A percentile compares a stretch with the other conserved stretches of the same genome.
Evolutionary conservation across 2,113 vertebrate species (phyloP).

Genomic region (Plecotus auritus): DNA sequence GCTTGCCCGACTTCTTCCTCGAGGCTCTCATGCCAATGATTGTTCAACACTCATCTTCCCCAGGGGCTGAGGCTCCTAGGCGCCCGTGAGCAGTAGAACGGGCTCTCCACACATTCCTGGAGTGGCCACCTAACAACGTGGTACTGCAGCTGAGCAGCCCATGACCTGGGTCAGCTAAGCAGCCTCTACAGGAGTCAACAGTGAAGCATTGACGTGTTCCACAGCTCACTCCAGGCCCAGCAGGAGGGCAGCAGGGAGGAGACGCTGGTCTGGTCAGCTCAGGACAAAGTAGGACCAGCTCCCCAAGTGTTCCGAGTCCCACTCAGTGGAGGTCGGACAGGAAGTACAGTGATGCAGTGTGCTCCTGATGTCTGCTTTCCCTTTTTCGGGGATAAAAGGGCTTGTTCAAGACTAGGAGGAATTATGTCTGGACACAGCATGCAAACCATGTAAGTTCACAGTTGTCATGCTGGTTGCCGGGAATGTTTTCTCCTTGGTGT

Average conservation of each 20-base stretch:
- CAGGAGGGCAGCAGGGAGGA: not conserved
- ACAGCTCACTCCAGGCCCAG: not conserved
- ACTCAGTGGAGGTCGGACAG: not conserved
- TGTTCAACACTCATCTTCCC: not conserved
- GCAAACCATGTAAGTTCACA: not conserved
- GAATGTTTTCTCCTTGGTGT: constrained; percentile 15
- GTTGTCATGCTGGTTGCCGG: not conserved
- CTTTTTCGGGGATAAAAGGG: not conserved
- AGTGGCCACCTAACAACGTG: not conserved
- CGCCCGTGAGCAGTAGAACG: not conserved
- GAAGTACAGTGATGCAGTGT: not conserved
- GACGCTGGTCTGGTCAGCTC: not conserved
- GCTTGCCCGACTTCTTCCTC: not conserved
- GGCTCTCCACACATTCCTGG: not conserved
- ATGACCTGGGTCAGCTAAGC: not conserved
- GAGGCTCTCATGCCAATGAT: not conserved
- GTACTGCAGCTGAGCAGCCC: not conserved
- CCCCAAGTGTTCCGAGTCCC: not conserved
- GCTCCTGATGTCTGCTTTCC: not conserved
- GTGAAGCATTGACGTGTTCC: not conserved
- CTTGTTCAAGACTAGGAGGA: not conserved
- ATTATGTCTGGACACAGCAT: not conserved
- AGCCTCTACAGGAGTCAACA: not conserved
- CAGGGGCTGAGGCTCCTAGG: not conserved
- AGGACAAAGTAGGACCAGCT: not conserved